Conservation (phyloP, 2,113 vertebrate species). For the Synchiropus splendidus region DNA sequence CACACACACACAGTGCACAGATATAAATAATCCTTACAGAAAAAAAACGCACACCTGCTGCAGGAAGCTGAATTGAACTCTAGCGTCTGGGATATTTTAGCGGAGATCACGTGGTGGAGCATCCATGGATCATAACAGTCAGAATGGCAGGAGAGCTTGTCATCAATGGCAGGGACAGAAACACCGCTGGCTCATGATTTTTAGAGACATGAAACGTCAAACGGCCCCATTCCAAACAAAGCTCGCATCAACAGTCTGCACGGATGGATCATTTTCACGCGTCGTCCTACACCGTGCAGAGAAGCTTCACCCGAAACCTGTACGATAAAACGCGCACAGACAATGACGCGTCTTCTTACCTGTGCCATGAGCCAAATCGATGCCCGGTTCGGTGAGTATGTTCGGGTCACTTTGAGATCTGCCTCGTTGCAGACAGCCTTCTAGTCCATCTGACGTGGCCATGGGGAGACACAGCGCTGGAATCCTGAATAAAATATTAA, state of each 20-base stretch:
- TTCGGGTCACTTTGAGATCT: conserved; percentile 96
- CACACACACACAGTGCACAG: conserved; percentile 17
- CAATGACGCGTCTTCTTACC: conserved; percentile 68
- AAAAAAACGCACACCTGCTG: conserved; percentile 34
- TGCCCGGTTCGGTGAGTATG: conserved; percentile 78
- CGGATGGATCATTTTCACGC: too few relatives aligned
- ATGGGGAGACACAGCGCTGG: conserved; percentile 71
- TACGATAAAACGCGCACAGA: too few relatives aligned
- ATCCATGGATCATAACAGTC: conserved; percentile 44
- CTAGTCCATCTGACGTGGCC: conserved; percentile 84
- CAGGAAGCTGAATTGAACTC: conserved; percentile 17
- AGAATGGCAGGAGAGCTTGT: conserved; percentile 10
- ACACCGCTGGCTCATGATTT: too few relatives aligned
- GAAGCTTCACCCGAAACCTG: too few relatives aligned
- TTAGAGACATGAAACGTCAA: too few relatives aligned
- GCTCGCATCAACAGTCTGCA: too few relatives aligned
- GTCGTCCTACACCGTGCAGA: conserved; percentile 8
- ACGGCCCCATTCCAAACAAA: too few relatives aligned
- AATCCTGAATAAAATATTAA: conserved; percentile 65
- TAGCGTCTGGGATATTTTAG: conserved; percentile 7
- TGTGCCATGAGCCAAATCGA: conserved; percentile 71
- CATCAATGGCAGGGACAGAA: conserved; percentile 21
- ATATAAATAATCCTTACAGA: too few relatives aligned
- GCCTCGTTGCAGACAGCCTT: conserved; percentile 86
- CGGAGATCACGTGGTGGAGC: conserved; percentile 32